Evolutionary conservation across 2,113 vertebrate genomes (phyloP), one percentile per base, ranked within the genome.

Genomic region (Daubentonia madagascariensis): DNA sequence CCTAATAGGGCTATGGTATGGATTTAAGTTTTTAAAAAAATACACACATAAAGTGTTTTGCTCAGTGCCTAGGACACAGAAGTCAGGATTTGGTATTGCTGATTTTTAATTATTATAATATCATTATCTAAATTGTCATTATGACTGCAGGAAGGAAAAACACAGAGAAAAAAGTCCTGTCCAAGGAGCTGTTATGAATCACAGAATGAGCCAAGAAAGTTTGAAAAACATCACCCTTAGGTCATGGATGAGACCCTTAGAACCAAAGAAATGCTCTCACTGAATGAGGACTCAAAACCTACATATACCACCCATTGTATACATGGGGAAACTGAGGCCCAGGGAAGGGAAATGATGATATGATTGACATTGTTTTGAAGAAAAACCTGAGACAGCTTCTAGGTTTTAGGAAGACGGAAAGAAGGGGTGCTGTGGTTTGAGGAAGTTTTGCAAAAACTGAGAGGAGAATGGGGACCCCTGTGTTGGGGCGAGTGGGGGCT

Each of bases 121-220:
- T n/a, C 6, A 2, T 81, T 93, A 48, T 52, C 85, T 92, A 54
- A 75, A 79, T 68, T 68, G 65, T 94, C 65, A 40, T 85, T 28
- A 67, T 90, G 76, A 75, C 80, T 92, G 13, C 86, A 50, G n/a
- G 59, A 93, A 97, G 5, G 17, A 48, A 90, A 84, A 84, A 84
- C 76, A 73, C 17, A 20, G 54, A 84, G 40, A 48, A 93, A 61
- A 79, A 85, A 48, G 35, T 88, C 94, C 80, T 89, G 20, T 76
- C 88, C 0, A 0, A 85, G 85, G 85, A 97, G 93, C 97, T 97
- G 93, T 93, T 85, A 0, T 78, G 93, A 97, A 43, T 95, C 94
- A 92, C 48, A 70, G 10, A 70, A 28, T 40, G 57, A 94, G 61
- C 91, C 85, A 92, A 65, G 81, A 65, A 75, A 30, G 28, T 75